Base-by-base conservation (phyloP, 1,140 invertebrate genomes). In the Drosophila nasuta region DNA sequence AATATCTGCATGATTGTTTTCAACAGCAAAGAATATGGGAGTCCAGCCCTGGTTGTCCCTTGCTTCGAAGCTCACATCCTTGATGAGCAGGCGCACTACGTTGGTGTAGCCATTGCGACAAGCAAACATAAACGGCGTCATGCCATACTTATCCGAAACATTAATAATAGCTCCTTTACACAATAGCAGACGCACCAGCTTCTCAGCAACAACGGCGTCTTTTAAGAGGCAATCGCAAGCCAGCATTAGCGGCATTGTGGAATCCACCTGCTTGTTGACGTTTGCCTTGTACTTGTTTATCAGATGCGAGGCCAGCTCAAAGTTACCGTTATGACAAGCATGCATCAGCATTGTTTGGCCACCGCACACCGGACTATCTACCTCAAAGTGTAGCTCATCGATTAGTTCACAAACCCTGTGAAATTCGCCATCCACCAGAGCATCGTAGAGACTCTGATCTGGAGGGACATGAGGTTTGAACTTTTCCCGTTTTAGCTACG, bases 21-120 rank as follows among this genome's bases (percentile, higher is more conserved):
- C 90, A 3, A 94, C 92, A n/a, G 94, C 94, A 91, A 93, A 93
- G 64, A 94, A 94, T 46, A 94, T 81, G 5, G 92, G 91, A 57
- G 91, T 93, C 86, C 93, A 93, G 0, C 93, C 92, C 41, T 93
- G 91, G 79, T 93, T 93, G 74, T 94, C 93, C 17, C 89, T 72
- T 6, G 89, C 91, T 65, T 93, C 85, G 17, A 91, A 81, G 67
- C 88, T 91, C 30, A 93, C 92, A 13, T 91, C 60, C 2, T 92
- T 78, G 1, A 94, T 75, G 6, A 94, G 49, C 13, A 92, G 81
- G 15, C 92, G 76, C 8, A 94, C 91, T 4, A 93, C 78, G 20
- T 71, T 72, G 11, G 88, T 77, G 75, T 91, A 92, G 10, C 93
- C 93, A 45, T 91, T 91, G 48, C 79, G 82, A n/a, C 93, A 93